Base-by-base conservation (phyloP, 2,888 invertebrate genomes). In the Calliopum simillimum region DNA sequence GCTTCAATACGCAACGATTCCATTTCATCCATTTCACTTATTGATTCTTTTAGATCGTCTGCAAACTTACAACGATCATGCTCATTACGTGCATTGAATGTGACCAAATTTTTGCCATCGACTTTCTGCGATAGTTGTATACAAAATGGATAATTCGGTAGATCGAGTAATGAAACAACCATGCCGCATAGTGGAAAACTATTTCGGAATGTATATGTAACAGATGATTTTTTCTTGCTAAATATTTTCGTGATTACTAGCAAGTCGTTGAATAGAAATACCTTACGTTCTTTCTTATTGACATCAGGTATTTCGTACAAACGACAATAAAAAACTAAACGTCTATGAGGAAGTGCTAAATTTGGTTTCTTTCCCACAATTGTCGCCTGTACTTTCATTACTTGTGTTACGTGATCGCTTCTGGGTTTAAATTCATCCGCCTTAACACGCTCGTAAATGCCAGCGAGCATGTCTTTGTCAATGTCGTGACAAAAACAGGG, bases 1-100 rank as follows among this genome's bases (percentile, higher is more conserved):
- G 94, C 94, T 86, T 98, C 98, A 77, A 98, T 96, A 78, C 98
- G 88, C 85, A 98, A 88, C 77, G 94, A 93, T 83, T 99, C 98
- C 98, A 99, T 99, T 86, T 99, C 98, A 86, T 98, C 97, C 93
- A 98, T 97, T 89, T 99, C 99, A 77, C 96, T 93, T 78, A 99
- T 94, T 62, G 98, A 97, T 88, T 99, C 99, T 77, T 96, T 93
- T 75, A 99, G 89, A 86, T 99, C 99, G 84, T 98, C 98, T 0
- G 98, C 97, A 88, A 99, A 99, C 88, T 98, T 98, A 88, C 95
- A 95, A 79, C 98, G 91, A 87, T 99, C 99, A 86, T 98, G 98
- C 44, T n/a, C n/a, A n/a, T n/a, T n/a, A n/a, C n/a, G n/a, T n/a
- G n/a, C n/a, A n/a, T n/a, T n/a, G n/a, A n/a, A n/a, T n/a, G n/a